Evolutionary conservation across 2,888 invertebrate species (phyloP), one percentile per base, ranked within the genome.

Genomic region (Trachelus stipa): DNA sequence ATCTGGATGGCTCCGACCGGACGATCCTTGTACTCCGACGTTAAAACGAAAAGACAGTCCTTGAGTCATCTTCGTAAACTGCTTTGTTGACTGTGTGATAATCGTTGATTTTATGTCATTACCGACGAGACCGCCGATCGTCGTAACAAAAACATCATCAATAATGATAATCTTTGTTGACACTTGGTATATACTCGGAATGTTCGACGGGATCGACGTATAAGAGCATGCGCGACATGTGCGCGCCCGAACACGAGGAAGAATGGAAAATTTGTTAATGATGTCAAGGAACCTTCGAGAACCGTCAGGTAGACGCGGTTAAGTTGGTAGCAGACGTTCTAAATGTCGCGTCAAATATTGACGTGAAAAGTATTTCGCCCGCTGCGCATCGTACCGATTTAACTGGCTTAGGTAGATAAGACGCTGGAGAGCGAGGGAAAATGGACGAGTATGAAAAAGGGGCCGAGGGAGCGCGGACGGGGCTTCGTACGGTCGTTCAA

Each of bases 301-400:
- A 9, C 1, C 56, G 2, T 56, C 15, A 2, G 56, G 56, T 15
- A 9, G 56, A 56, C 23, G 56, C 23, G 23, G 23, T 35, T 9
- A 23, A 0, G 23, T 56, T 3, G 2, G 2, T 23, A 23, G 76
- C 83, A 82, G 83, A 84, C 84, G 35, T 79, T 77, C 85, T 84
- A 83, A 84, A 83, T 82, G 78, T 69, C 82, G 75, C 69, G 79
- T 83, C 83, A 84, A 84, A 84, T 84, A 84, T 84, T 85, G 83
- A 83, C 84, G 79, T 76, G 78, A 73, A 78, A 79, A 79, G 81
- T 81, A 83, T 83, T 84, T 81, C 80, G 75, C 78, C 80, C 79
- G 79, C 79, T 79, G 73, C 74, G 75, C 80, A 11, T 77, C 68
- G 74, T 68, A 9, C 71, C 23, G 56, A 56, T 56, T 23, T 1